Evolutionary conservation across 1,140 invertebrate genomes (phyloP), one percentile per base, ranked within the genome.

Genomic region (Pseudomyrmex gracilis): DNA sequence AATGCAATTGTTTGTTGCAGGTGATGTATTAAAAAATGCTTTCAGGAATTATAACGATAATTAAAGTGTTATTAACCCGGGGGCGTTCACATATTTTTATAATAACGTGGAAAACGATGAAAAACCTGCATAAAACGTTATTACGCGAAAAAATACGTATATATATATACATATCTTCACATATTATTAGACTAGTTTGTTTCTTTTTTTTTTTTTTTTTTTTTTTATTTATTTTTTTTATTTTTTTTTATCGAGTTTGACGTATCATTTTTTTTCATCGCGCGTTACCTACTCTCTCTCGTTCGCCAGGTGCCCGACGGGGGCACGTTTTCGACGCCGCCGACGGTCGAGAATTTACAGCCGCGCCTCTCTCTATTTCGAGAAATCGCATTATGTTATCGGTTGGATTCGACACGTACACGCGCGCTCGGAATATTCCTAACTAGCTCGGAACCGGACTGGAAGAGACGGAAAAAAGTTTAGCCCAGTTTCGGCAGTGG

Each of bases 391-490:
- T 80, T 80, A 80, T 67, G 74, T 58, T 70, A 58, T 80, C 76
- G 76, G 45, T 58, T 24, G 76, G 34, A 78, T 78, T 78, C 76
- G 76, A 47, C 76, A 5, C 22, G 20, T 78, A 78, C 76, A 70
- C 64, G 76, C 22, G 20, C 22, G 20, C 64, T 63, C 53, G 17
- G 66, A 55, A 58, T 71, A 80, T 71, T 80, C 76, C 76, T 71
- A 80, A 80, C 76, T 80, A 80, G 76, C 45, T 13, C 17, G 64
- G 24, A n/a, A 45, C 24, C 63, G 49, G 22, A 34, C 43, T 47
- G 76, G 45, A 80, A 70, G 64, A 68, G 76, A 58, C 53, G 51
- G 76, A 15, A 78, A 80, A 80, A 80, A 80, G 76, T 80, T 80
- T 80, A 80, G 66, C 76, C 76, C 76, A 80, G 76, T 80, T 80